Evolutionary conservation across 2,797 vertebrate genomes (phyloP).

Genomic region (Vespertilio murinus): DNA sequence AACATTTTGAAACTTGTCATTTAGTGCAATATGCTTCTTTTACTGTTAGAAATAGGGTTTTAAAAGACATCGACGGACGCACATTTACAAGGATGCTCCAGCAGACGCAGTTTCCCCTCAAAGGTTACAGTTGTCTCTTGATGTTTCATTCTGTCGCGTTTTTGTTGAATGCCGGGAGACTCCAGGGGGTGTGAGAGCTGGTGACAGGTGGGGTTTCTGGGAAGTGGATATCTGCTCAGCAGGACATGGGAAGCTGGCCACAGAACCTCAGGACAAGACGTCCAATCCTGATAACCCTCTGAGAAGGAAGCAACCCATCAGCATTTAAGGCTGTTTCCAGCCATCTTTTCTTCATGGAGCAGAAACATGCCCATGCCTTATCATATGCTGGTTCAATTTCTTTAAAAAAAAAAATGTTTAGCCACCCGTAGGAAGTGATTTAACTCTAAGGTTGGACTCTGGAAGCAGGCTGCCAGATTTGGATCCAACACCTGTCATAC

Average conservation of each 20-base stretch:
- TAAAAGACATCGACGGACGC: background rate
- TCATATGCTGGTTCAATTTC: background rate
- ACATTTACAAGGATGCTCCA: fast-evolving
- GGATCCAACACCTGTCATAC: background rate
- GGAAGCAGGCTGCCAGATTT: background rate
- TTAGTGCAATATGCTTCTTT: background rate
- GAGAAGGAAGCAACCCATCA: background rate
- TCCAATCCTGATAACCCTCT: background rate
- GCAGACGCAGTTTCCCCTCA: background rate
- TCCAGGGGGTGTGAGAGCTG: fast-evolving
- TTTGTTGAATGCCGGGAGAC: fast-evolving
- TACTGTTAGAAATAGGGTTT: background rate
- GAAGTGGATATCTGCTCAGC: background rate
- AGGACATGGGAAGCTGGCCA: background rate
- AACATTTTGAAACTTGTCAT: background rate
- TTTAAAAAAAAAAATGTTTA: background rate
- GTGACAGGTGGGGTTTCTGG: background rate
- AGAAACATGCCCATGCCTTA: background rate
- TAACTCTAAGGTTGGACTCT: background rate
- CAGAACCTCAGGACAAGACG: background rate
- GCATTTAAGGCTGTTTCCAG: background rate
- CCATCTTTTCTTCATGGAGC: background rate
- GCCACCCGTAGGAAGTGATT: background rate
- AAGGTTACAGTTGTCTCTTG: background rate
- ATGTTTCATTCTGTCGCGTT: background rate